Conservation (phyloP, 2,888 invertebrate genomes). For the Habroteleia sp. region DNA sequence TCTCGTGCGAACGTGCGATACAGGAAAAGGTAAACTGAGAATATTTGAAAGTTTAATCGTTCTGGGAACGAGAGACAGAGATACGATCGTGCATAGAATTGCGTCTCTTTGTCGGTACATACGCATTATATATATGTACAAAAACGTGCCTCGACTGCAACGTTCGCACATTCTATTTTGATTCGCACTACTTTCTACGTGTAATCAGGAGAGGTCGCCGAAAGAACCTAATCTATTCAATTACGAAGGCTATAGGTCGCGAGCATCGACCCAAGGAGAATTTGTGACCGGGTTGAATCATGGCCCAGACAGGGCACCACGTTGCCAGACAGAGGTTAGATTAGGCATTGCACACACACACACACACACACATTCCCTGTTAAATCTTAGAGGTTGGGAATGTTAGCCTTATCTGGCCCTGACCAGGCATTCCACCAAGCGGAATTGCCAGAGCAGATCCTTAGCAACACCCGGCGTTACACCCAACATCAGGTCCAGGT, state of each 20-base stretch:
- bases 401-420: no score
- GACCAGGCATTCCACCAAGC: no score
- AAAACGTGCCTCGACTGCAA: constrained; percentile 52
- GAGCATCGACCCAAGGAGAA: constrained; percentile 44
- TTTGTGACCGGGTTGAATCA: no score
- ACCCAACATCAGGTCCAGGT: no score
- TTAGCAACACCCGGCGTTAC: no score
- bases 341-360: no score
- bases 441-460: no score
- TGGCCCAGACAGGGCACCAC: no score
- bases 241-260: constrained; percentile 39
- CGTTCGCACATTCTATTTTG: constrained; percentile 51
- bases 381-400: no score
- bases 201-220: constrained; percentile 46
- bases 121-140: no score
- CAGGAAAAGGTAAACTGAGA: constrained; percentile 58
- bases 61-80: constrained; percentile 47
- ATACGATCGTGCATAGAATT: constrained; percentile 61
- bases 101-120: constrained; percentile 24
- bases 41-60: constrained; percentile 70
- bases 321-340: no score
- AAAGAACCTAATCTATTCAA: constrained; percentile 64
- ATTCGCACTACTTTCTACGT: constrained; percentile 47
- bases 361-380: no score
- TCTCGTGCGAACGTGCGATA: constrained; percentile 27